Evolutionary conservation across 2,797 vertebrate genomes (phyloP).

Genomic region (Premnoplex brunnescens): DNA sequence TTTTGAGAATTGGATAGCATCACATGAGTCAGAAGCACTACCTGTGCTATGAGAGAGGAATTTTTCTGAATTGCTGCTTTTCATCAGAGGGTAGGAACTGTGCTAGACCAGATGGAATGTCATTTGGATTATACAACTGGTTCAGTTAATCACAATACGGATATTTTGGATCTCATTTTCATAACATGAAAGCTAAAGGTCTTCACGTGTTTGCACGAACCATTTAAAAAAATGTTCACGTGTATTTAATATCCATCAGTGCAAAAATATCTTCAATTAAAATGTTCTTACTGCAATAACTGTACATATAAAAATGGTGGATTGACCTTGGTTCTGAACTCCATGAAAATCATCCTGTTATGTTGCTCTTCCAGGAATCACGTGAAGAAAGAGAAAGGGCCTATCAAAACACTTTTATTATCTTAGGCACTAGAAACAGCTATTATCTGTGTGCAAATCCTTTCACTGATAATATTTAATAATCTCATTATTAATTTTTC

Average conservation of each 20-base stretch:
- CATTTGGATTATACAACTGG: neutral
- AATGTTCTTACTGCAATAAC: neutral
- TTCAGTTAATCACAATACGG: neutral
- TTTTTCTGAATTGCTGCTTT: slow-evolving; percentile 14
- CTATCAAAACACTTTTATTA: neutral
- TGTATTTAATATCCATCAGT: neutral
- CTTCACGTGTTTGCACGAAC: neutral
- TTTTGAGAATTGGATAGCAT: neutral
- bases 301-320: neutral
- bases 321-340: neutral
- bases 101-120: neutral
- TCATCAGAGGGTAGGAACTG: neutral
- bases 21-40: neutral
- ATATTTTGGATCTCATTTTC: neutral
- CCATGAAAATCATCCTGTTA: neutral
- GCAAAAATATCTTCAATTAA: neutral
- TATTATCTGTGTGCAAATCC: neutral
- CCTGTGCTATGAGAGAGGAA: neutral
- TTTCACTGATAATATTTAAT: neutral
- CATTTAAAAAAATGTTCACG: neutral
- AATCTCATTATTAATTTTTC: neutral
- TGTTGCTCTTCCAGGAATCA: neutral
- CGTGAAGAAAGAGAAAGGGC: neutral
- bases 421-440: neutral
- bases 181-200: neutral